phyloP scores from a whole-genome alignment of 1,140 invertebrate species.

The Lysiphlebus fabarum region DNA sequence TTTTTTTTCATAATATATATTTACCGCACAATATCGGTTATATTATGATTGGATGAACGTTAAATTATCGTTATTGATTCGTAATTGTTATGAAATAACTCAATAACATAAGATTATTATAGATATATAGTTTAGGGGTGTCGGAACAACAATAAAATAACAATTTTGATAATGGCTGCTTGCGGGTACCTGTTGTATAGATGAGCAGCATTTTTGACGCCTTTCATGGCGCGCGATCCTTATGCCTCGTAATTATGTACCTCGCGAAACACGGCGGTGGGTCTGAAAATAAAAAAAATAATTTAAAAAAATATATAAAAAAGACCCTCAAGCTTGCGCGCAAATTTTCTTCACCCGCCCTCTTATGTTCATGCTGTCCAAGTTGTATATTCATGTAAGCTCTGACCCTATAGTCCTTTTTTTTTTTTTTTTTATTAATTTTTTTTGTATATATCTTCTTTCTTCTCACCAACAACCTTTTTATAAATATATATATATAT shows the following conservation, averaged over 20 bases:
- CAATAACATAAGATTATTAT: constrained; percentile 44
- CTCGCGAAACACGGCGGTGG: constrained; percentile 55
- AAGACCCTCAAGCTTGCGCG: constrained; percentile 28
- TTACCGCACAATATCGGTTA: neutral
- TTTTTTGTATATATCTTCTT: too few relatives aligned
- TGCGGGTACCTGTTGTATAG: constrained; percentile 34
- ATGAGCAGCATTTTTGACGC: constrained; percentile 43
- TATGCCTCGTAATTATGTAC: constrained; percentile 52
- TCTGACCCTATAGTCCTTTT: too few relatives aligned
- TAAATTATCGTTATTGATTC: constrained; percentile 49
- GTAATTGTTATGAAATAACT: constrained; percentile 52
- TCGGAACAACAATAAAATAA: constrained; percentile 51
- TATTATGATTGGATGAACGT: constrained; percentile 29
- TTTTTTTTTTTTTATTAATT: too few relatives aligned
- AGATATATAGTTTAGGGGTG: constrained; percentile 5
- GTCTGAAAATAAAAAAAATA: constrained; percentile 31
- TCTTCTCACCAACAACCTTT: too few relatives aligned
- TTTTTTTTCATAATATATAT: too few relatives aligned
- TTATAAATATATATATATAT: too few relatives aligned
- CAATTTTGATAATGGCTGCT: constrained; percentile 52
- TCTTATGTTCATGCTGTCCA: neutral
- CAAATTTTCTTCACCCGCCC: too few relatives aligned
- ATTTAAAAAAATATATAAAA: neutral
- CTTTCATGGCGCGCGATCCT: constrained; percentile 36
- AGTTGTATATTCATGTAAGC: too few relatives aligned